These are phyloP conservation scores for Hoplodrina ambigua DNA, from an alignment of 2,888 invertebrate genomes.

Conservation along the genomic window DNA sequence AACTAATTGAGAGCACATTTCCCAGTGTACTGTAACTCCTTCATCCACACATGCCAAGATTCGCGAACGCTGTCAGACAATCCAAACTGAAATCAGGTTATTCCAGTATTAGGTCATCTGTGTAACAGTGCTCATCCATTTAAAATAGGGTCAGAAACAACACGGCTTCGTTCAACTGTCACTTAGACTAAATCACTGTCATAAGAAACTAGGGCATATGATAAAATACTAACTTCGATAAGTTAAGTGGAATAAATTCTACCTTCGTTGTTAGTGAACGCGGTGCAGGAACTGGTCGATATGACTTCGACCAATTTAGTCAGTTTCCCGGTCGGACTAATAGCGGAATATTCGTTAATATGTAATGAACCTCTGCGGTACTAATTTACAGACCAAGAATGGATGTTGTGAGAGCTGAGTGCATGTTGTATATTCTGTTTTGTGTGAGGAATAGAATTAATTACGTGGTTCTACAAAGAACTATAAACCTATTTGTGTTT, in stretches of 20 bases:
- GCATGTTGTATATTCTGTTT: constrained; percentile 6
- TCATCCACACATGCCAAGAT: constrained; percentile 8
- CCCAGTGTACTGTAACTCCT: constrained; percentile 1
- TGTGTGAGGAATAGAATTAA: neutral
- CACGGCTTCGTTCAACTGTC: constrained; percentile 16
- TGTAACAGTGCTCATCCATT: constrained; percentile 21
- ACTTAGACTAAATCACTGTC: constrained; percentile 24
- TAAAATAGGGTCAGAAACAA: constrained; percentile 13
- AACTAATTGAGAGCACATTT: neutral
- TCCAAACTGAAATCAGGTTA: constrained; percentile 34
- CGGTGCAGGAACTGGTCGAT: constrained; percentile 10
- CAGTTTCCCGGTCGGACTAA: constrained; percentile 17
- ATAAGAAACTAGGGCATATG: constrained; percentile 23
- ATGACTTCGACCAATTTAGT: constrained; percentile 25
- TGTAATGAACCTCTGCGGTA: constrained; percentile 21
- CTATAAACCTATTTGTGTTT: neutral
- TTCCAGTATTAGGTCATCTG: constrained; percentile 24
- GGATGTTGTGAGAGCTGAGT: constrained; percentile 5
- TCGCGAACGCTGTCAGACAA: constrained; percentile 14
- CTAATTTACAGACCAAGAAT: constrained; percentile 25
- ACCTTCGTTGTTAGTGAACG: constrained; percentile 5
- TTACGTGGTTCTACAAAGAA: neutral
- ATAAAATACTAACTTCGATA: constrained; percentile 3
- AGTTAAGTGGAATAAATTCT: constrained; percentile 1
- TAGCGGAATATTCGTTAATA: constrained; percentile 30